Base-by-base conservation (phyloP, 2,797 vertebrate genomes). In the Sphaeramia orbicularis region DNA sequence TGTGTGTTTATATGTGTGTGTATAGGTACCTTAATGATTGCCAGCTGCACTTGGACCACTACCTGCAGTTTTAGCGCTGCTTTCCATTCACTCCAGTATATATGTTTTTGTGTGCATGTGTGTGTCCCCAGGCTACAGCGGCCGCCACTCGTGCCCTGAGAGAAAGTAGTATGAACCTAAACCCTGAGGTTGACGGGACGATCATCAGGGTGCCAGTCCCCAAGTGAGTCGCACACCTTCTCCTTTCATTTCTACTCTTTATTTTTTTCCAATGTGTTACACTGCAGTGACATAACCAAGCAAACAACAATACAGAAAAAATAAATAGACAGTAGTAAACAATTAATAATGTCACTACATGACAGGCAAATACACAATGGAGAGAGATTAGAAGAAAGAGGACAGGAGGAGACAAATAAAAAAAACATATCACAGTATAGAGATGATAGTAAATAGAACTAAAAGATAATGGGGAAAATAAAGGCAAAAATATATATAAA, bases 121-220 rank as follows among this genome's bases (percentile, higher is more conserved):
- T 89, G 77, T 90, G 71, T 80, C 94, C 89, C 84, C 93, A 99
- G 97, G 96, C 95, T 89, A 96, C 94, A 84, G 91, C 92, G 89
- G 96, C 96, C 47, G 96, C 95, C 89, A 87, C 82, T 67, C 95
- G 89, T 75, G 96, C 97, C 76, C 95, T 99, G 84, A 95, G 93
- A 93, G 96, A 97, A 89, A 96, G 96, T 80, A 95, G 95, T 90
- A 97, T 99, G 97, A 97, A 97, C 93, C 93, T 99, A 83, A 99
- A 97, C 94, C 97, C 97, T 48, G 97, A 99, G 92, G 94, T 95
- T 74, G 97, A 99, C 18, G 97, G 97, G 80, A 93, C 89, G 0
- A 81, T 98, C 89, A 97, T 99, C 92, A 96, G 93, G 86, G 96
- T 99, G 78, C 95, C 97, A 5, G 74, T 98, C 88, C 97, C 97